These are phyloP conservation scores for Halictus rubicundus DNA, from an alignment of 1,140 invertebrate species.

Conservation along the genomic window DNA sequence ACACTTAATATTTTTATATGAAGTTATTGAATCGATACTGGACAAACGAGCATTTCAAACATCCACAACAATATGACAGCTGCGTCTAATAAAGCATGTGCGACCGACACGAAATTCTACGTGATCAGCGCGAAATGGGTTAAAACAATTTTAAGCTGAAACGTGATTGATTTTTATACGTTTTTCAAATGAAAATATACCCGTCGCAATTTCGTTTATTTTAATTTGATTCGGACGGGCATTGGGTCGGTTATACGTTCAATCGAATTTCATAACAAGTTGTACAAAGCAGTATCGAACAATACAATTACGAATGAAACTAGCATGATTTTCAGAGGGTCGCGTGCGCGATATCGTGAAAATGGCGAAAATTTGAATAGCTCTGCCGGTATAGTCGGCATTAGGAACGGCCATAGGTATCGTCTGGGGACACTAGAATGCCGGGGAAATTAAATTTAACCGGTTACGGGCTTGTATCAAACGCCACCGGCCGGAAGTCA, in stretches of 20 bases:
- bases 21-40: no score
- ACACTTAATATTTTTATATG: no score
- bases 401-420: conserved; percentile 47
- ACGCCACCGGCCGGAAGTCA: conserved; percentile 22
- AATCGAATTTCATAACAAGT: neutral
- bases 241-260: neutral
- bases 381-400: neutral
- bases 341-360: conserved; percentile 12
- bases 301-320: conserved; percentile 37
- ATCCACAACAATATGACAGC: no score
- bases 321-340: conserved; percentile 8
- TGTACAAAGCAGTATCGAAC: neutral
- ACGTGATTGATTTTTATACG: conserved; percentile 24
- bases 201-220: neutral
- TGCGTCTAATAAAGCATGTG: neutral
- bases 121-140: no score
- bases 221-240: neutral
- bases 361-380: conserved; percentile 42
- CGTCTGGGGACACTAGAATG: conserved; percentile 28
- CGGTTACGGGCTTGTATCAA: conserved; percentile 51
- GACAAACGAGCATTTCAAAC: no score
- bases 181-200: conserved; percentile 48
- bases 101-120: no score
- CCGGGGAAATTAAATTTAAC: conserved; percentile 62
- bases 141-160: no score